phyloP scores from a whole-genome alignment of 2,797 vertebrate genomes.

The Protonibea diacanthus region DNA sequence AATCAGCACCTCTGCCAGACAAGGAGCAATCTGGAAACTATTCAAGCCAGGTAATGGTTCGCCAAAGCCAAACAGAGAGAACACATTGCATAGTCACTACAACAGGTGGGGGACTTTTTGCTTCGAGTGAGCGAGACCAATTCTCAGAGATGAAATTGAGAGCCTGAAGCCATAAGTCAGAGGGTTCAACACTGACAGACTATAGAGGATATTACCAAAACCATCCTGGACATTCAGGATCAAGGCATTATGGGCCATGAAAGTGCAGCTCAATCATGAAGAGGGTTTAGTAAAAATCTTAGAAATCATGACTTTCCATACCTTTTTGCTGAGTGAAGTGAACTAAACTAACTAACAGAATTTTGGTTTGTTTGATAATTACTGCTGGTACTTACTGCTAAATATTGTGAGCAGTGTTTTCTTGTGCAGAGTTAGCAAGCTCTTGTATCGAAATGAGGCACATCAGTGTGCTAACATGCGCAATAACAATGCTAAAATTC shows the following conservation, averaged over 20 bases:
- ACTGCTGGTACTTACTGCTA: neutral
- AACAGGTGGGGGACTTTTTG: conserved; percentile 54
- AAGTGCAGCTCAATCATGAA: conserved; percentile 35
- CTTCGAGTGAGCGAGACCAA: conserved; percentile 39
- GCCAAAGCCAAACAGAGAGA: conserved; percentile 42
- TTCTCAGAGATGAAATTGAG: conserved; percentile 54
- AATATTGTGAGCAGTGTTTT: neutral
- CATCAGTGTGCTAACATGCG: neutral
- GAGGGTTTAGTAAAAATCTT: conserved; percentile 20
- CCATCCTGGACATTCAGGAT: conserved; percentile 38
- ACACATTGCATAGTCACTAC: conserved; percentile 42
- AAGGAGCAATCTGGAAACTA: conserved; percentile 71
- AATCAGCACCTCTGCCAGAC: conserved; percentile 61
- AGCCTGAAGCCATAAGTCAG: conserved; percentile 56
- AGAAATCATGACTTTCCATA: neutral
- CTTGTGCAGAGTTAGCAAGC: neutral
- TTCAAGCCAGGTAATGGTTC: conserved; percentile 58
- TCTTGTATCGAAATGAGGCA: neutral
- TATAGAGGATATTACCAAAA: conserved; percentile 60
- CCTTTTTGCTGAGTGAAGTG: neutral
- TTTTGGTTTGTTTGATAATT: neutral
- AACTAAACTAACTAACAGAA: too few relatives aligned
- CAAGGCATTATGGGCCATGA: conserved; percentile 33
- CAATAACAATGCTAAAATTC: neutral
- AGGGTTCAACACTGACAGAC: conserved; percentile 55